A percentile compares a stretch with the other conserved stretches of the same genome.
These are phyloP conservation scores for Nudaria mundana DNA, from an alignment of 2,888 invertebrate genomes.

Conservation along the genomic window DNA sequence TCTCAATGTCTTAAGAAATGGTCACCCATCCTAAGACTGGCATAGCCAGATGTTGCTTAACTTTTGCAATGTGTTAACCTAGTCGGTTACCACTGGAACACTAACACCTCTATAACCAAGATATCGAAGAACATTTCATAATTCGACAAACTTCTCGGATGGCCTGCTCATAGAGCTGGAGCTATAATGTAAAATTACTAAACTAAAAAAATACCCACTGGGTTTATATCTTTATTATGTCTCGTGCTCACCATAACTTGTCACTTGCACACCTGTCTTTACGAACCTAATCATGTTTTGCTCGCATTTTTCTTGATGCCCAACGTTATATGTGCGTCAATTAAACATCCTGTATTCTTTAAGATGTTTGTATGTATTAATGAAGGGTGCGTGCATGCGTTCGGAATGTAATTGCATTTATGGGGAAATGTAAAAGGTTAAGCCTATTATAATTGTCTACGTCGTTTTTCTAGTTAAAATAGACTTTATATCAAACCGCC, in stretches of 20 bases:
- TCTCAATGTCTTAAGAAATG: too few species aligned
- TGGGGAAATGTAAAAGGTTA: slow-evolving; percentile 66
- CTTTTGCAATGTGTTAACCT: too few species aligned
- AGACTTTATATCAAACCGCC: slow-evolving; percentile 47
- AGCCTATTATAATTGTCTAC: slow-evolving; percentile 50
- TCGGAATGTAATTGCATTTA: slow-evolving; percentile 60
- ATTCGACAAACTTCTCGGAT: too few species aligned
- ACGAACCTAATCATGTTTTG: slow-evolving; percentile 22
- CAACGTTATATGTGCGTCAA: slow-evolving; percentile 23
- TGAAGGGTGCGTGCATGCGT: slow-evolving; percentile 42
- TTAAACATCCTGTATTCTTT: slow-evolving; percentile 20
- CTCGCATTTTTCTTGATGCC: slow-evolving; percentile 18
- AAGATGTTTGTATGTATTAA: slow-evolving; percentile 24
- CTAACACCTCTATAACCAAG: too few species aligned
- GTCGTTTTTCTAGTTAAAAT: slow-evolving; percentile 45
- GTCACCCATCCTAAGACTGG: too few species aligned
- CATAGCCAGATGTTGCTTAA: too few species aligned
- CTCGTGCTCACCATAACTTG: slow-evolving; percentile 18
- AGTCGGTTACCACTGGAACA: too few species aligned
- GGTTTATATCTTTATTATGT: slow-evolving; percentile 1
- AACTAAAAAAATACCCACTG: too few species aligned
- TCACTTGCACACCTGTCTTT: slow-evolving; percentile 25
- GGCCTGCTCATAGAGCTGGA: too few species aligned
- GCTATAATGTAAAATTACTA: too few species aligned
- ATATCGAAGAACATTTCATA: too few species aligned